Conservation (phyloP, 2,797 vertebrate species). For the Cossypha heuglini region DNA sequence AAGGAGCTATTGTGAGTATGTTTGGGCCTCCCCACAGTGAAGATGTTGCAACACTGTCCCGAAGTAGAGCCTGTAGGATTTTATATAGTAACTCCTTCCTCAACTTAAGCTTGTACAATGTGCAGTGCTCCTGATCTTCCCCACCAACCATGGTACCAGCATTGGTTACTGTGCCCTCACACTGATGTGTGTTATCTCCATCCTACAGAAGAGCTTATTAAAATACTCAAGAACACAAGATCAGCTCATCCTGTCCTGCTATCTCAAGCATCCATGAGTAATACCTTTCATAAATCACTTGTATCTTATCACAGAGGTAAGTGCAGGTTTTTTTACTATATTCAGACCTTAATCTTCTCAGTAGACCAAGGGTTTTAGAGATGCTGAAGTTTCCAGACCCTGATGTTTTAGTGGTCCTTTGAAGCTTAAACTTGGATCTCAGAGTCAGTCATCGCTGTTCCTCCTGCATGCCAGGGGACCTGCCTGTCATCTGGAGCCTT, state of each 20-base stretch:
- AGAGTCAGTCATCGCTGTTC: not conserved
- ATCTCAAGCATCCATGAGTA: not conserved
- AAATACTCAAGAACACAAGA: not conserved
- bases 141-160: rapidly evolving
- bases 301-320: not conserved
- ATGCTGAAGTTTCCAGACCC: not conserved
- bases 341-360: not conserved
- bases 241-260: not conserved
- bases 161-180: not conserved
- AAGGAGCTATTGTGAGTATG: not conserved
- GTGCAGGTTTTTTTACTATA: not conserved
- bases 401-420: not conserved
- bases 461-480: not conserved
- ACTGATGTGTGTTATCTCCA: not conserved
- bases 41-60: rapidly evolving
- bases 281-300: not conserved
- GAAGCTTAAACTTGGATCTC: not conserved
- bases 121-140: not conserved
- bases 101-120: not conserved
- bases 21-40: not conserved
- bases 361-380: not conserved
- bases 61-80: not conserved
- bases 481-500: not conserved
- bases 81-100: not conserved
- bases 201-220: not conserved